phyloP scores from a whole-genome alignment of 2,888 invertebrate species.

The Meteorus colon region DNA sequence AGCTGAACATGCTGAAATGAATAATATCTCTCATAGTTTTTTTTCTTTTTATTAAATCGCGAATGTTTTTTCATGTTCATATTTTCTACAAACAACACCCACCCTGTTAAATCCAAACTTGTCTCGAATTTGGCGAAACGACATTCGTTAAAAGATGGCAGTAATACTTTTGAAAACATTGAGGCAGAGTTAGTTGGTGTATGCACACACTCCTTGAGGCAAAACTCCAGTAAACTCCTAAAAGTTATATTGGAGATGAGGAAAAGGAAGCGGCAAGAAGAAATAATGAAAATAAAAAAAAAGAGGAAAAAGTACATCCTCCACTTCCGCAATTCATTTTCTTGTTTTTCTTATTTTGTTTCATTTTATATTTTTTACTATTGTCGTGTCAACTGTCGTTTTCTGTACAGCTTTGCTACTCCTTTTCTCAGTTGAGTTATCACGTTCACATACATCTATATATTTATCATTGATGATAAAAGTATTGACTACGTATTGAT shows the following conservation, averaged over 20 bases:
- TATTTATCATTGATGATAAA: background rate
- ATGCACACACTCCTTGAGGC: constrained; percentile 13
- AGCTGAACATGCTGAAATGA: background rate
- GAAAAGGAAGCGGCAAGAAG: background rate
- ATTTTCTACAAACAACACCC: background rate
- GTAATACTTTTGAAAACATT: constrained; percentile 15
- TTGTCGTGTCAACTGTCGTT: constrained; percentile 2
- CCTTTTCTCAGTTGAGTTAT: background rate
- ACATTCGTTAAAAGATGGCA: constrained; percentile 13
- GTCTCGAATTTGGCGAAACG: constrained; percentile 6
- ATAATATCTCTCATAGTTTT: background rate
- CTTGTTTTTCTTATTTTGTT: background rate
- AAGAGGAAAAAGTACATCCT: background rate
- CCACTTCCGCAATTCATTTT: background rate
- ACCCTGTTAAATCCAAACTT: background rate
- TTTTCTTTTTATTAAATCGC: background rate
- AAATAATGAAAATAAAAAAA: background rate
- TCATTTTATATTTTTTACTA: background rate
- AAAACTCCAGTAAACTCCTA: constrained; percentile 15
- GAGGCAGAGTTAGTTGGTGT: constrained; percentile 15
- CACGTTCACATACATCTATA: constrained; percentile 13
- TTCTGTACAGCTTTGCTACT: background rate
- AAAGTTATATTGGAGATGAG: constrained; percentile 15
- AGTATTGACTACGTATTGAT: too few species aligned
- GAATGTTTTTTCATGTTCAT: background rate